Conservation (phyloP, 1,140 invertebrate genomes). For the Eufriesea mexicana region DNA sequence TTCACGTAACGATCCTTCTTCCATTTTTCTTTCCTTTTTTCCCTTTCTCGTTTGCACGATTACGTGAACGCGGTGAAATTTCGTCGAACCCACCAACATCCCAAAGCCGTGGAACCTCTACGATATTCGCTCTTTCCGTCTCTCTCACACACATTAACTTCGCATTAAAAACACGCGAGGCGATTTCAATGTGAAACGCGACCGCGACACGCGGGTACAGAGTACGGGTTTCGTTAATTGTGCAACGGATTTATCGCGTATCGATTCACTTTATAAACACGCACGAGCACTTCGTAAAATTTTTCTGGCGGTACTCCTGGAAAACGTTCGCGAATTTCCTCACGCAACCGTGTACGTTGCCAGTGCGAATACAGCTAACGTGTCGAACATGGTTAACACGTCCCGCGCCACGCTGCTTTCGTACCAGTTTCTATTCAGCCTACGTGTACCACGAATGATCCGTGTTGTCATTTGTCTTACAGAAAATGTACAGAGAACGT, state of each 20-base stretch:
- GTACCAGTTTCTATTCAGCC: no score
- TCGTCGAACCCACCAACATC: background rate
- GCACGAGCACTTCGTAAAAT: background rate
- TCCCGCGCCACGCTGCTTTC: no score
- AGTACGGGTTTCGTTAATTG: background rate
- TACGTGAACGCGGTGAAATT: conserved; percentile 8
- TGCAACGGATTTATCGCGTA: background rate
- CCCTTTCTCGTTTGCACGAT: background rate
- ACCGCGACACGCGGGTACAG: background rate
- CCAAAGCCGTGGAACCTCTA: background rate
- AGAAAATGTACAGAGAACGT: no score
- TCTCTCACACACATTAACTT: background rate
- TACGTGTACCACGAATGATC: no score
- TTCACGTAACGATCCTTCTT: conserved; percentile 15
- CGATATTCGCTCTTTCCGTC: no score
- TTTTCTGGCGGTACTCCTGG: background rate
- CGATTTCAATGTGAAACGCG: background rate
- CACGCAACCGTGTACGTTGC: no score
- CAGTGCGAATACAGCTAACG: no score
- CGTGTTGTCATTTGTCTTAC: no score
- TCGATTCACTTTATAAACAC: background rate
- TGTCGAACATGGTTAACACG: no score
- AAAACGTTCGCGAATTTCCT: background rate
- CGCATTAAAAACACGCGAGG: background rate
- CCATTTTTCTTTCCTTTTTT: background rate